Percentiles rank a stretch among this genome's conserved stretches.
Conservation (phyloP, 2,888 invertebrate genomes). For the Congeria kusceri region DNA sequence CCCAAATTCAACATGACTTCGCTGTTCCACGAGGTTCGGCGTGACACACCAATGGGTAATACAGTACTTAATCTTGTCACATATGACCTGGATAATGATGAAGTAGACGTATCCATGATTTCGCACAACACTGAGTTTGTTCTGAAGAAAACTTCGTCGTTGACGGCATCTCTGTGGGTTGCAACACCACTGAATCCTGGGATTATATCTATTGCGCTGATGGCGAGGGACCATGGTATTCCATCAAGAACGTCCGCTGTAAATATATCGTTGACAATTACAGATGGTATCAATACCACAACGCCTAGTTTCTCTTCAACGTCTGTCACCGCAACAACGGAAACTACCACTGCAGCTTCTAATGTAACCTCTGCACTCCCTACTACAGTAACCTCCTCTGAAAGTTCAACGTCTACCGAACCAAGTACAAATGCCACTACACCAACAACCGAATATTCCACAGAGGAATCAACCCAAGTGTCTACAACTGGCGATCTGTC, state of each 20-base stretch:
- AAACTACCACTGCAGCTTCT: not conserved
- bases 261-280: not conserved
- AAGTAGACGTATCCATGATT: not conserved
- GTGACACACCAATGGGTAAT: not conserved
- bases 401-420: not conserved
- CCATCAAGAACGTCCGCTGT: not conserved
- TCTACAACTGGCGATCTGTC: too few relatives aligned
- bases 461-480: not conserved
- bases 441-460: not conserved
- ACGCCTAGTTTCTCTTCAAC: not conserved
- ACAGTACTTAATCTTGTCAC: not conserved
- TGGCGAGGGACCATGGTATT: not conserved
- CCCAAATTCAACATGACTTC: conserved; percentile 36
- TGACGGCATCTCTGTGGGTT: not conserved
- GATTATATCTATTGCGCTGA: not conserved
- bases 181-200: not conserved
- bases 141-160: not conserved
- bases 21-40: not conserved
- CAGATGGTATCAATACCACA: not conserved
- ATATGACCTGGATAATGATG: conserved; percentile 1
- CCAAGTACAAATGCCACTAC: not conserved
- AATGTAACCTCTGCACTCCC: not conserved
- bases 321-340: not conserved
- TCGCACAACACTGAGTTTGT: not conserved
- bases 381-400: not conserved